Base-by-base conservation (phyloP, 2,888 invertebrate genomes). In the Torymus auratus region DNA sequence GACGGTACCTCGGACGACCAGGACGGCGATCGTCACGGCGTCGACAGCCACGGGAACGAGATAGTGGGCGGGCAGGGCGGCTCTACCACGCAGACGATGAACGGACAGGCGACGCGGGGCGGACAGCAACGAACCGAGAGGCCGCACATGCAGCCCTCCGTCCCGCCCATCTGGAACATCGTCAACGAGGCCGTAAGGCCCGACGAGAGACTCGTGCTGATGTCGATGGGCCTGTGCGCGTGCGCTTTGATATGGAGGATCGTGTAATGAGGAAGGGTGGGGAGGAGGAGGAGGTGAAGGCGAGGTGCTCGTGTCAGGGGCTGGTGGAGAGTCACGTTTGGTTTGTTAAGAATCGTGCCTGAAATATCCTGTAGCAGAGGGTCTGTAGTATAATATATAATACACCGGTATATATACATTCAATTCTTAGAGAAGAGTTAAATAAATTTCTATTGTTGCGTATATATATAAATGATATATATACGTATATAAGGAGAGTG, bases 51-150 rank as follows among this genome's bases (percentile, higher is more conserved):
- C 0, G 73, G 83, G 74, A 78, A 82, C 14, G 70, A 61, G 28
- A 81, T 83, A 5, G 76, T 69, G 3, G 55, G 62, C 17, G 80
- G 55, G 0, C 77, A 77, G 12, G 83, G 73, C 7, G 64, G 70
- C 50, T 52, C 55, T 13, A 80, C 69, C n/a, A 76, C 76, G 20
- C 80, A 71, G 62, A 80, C 82, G 78, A 13, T 79, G 82, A 76
- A 83, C 78, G 64, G 41, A 20, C 80, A 76, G 13, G 50, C 58
- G 56, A 83, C 85, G 55, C 87, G 88, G 14, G 88, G 88, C 15
- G 41, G 41, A 41, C 87, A 86, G 41, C 89, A 89, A 15, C 87
- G 87, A 73, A 90, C 90, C 67, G 90, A 91, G 72, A 86, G 86
- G 61, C 90, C 91, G 3, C 74, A 87, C 15, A 62, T 76, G 55